These are phyloP conservation scores for Mastomys coucha DNA, from an alignment of 2,113 vertebrate genomes.

Conservation along the genomic window DNA sequence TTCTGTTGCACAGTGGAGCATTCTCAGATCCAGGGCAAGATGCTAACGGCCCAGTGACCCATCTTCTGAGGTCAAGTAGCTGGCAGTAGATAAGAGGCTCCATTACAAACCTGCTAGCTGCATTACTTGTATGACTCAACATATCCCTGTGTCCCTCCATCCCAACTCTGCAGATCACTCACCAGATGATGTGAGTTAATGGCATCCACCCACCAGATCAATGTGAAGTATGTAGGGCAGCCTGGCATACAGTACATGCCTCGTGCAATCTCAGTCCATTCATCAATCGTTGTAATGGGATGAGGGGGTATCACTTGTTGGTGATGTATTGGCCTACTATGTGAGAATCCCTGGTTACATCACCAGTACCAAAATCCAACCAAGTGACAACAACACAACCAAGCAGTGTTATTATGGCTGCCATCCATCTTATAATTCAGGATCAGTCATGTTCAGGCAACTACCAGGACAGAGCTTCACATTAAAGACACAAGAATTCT, in stretches of 20 bases:
- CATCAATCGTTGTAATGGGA: not conserved
- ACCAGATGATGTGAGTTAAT: too few species aligned
- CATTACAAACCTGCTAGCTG: not conserved
- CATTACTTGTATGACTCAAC: not conserved
- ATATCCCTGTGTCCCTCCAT: not conserved
- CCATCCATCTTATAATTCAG: too few species aligned
- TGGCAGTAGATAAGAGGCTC: not conserved
- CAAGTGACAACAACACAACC: not conserved
- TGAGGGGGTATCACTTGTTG: too few species aligned
- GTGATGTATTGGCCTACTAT: not conserved
- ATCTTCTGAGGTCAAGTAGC: not conserved
- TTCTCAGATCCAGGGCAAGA: not conserved
- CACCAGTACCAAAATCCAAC: not conserved
- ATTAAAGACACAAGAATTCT: not conserved
- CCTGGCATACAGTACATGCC: rapidly evolving
- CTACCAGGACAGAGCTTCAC: not conserved
- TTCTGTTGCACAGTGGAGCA: not conserved
- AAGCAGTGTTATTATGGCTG: too few species aligned
- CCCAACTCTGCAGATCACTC: not conserved
- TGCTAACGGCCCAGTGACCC: not conserved
- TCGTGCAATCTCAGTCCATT: not conserved
- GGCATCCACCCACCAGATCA: not conserved
- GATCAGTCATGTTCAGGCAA: not conserved
- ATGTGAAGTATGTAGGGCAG: not conserved
- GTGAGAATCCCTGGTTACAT: not conserved